Percentiles rank a stretch among this genome's conserved stretches.
These are phyloP conservation scores for Leptothorax acervorum DNA, from an alignment of 2,888 invertebrate genomes.

Conservation along the genomic window DNA sequence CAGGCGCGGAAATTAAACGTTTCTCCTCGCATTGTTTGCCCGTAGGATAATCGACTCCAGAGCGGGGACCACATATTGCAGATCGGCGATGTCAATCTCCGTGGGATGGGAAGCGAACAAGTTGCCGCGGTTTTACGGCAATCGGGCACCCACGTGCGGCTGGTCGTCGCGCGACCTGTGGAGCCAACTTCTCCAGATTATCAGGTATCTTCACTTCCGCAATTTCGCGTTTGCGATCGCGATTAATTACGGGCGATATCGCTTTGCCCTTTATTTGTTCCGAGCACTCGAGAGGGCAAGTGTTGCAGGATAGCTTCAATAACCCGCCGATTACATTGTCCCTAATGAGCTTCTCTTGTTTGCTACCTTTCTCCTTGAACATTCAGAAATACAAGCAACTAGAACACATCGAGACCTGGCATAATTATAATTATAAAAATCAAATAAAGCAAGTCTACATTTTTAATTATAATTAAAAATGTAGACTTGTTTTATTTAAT, in stretches of 20 bases:
- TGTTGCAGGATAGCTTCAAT: background rate
- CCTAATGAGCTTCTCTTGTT: background rate
- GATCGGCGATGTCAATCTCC: constrained; percentile 96
- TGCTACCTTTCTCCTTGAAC: constrained; percentile 8
- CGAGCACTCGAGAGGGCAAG: background rate
- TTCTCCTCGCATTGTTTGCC: constrained; percentile 39
- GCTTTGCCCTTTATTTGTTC: constrained; percentile 4
- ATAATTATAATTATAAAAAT: background rate
- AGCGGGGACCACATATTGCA: constrained; percentile 99
- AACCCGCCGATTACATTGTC: background rate
- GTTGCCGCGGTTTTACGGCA: constrained; percentile 98
- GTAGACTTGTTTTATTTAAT: background rate
- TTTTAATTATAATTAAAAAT: background rate
- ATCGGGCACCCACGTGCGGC: constrained; percentile 97
- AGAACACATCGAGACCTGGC: background rate
- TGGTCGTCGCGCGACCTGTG: constrained; percentile 97
- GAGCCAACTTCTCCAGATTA: constrained; percentile 93
- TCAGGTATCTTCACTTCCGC: constrained; percentile 84
- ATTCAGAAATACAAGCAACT: background rate
- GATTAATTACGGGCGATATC: constrained; percentile 2
- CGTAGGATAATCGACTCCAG: constrained; percentile 96
- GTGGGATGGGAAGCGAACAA: constrained; percentile 98
- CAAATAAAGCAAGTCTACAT: background rate
- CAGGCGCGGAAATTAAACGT: constrained; percentile 58
- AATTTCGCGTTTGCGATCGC: constrained; percentile 8